Conservation (phyloP, 2,797 vertebrate genomes). For the Pogoniulus pusillus region DNA sequence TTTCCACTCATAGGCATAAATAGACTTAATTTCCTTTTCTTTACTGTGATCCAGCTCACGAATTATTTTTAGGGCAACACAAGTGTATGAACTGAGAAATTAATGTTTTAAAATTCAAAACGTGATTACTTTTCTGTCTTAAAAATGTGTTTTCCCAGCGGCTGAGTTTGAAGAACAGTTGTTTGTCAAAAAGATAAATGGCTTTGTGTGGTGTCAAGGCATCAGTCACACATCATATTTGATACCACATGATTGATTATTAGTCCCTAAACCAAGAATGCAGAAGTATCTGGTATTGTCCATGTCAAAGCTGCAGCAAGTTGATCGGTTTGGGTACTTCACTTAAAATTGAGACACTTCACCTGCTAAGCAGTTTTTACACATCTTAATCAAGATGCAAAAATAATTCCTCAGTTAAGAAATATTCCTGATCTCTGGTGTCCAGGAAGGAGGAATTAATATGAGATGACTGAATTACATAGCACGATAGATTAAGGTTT, state of each 20-base stretch:
- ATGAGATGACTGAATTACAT: neutral
- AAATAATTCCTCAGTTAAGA: neutral
- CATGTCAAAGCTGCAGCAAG: neutral
- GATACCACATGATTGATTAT: neutral
- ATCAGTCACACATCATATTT: neutral
- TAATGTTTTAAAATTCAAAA: neutral
- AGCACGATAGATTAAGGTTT: neutral
- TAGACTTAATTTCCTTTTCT: neutral
- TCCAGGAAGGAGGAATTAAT: neutral
- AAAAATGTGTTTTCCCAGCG: neutral
- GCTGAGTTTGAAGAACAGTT: neutral
- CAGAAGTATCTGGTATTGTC: neutral
- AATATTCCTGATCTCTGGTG: neutral
- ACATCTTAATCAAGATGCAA: neutral
- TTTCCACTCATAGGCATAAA: neutral
- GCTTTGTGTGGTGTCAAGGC: neutral
- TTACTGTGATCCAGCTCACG: neutral
- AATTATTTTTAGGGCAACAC: neutral
- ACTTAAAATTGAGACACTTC: neutral
- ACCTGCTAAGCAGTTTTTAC: neutral
- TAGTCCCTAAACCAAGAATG: neutral
- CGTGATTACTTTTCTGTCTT: neutral
- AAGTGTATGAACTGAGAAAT: neutral
- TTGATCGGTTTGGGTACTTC: neutral
- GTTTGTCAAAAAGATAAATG: neutral